phyloP scores from a whole-genome alignment of 2,888 invertebrate genomes.

The Cheilosia impressa region DNA sequence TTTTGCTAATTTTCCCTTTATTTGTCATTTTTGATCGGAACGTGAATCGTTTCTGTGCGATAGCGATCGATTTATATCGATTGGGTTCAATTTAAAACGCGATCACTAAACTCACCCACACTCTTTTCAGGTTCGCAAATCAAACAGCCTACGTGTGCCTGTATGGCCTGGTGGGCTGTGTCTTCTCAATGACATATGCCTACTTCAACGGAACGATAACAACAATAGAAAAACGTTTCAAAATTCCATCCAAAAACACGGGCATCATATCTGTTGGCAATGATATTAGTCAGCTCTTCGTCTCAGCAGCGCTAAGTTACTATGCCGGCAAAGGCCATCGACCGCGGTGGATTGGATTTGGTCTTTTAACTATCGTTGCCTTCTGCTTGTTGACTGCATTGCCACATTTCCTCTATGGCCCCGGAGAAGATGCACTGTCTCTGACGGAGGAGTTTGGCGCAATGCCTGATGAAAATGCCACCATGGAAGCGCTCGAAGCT shows the following conservation, averaged over 20 bases:
- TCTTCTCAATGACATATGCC: slow-evolving; percentile 88
- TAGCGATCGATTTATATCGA: too few relatives aligned
- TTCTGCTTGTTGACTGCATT: slow-evolving; percentile 88
- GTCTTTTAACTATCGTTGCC: slow-evolving; percentile 86
- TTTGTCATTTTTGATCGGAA: too few relatives aligned
- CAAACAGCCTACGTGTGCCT: slow-evolving; percentile 85
- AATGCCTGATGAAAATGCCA: slow-evolving; percentile 82
- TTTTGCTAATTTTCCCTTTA: too few relatives aligned
- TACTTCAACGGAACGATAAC: slow-evolving; percentile 90
- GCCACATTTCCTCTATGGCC: slow-evolving; percentile 88
- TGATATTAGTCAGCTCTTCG: slow-evolving; percentile 89
- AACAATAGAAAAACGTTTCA: slow-evolving; percentile 89
- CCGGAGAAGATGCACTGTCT: slow-evolving; percentile 87
- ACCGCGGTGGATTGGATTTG: slow-evolving; percentile 89
- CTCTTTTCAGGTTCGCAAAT: slow-evolving; percentile 81
- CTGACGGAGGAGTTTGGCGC: slow-evolving; percentile 86
- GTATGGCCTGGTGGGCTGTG: slow-evolving; percentile 88
- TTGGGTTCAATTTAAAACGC: too few relatives aligned
- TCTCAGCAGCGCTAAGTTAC: slow-evolving; percentile 88
- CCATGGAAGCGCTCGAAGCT: slow-evolving; percentile 83
- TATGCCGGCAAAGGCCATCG: slow-evolving; percentile 89
- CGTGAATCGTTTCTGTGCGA: too few relatives aligned
- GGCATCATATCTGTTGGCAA: slow-evolving; percentile 90
- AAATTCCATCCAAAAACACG: slow-evolving; percentile 89
- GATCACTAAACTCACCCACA: too few relatives aligned